Base-by-base conservation (phyloP, 2,113 vertebrate genomes). In the Bujurquina vittata region DNA sequence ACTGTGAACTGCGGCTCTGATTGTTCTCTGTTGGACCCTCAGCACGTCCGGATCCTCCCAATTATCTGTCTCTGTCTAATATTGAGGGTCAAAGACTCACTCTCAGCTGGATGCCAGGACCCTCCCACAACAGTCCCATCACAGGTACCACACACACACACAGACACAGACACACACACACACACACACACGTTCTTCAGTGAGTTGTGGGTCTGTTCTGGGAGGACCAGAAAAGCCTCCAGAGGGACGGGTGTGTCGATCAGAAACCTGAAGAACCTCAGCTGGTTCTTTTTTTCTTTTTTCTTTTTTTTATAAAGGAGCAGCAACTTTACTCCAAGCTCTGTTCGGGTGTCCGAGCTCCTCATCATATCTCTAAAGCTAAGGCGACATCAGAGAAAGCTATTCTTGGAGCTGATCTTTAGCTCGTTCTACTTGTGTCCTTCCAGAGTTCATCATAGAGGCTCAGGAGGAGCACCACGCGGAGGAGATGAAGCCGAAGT, bases 71-170 rank as follows among this genome's bases (percentile, higher is more conserved):
- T 73, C 58, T 96, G 74, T 88, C 88, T 4, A 80, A 93, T 0
- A 3, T 61, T 2, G 20, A 81, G 0, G 90, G 91, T 52, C 37
- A 78, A 49, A 91, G 83, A 18, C 60, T 95, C 4, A 93, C 89
- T 2, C 94, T 96, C 29, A 89, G 79, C 60, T 96, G 96, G 96
- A 93, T 62, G 20, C 93, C 95, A 1, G 96, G 95, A 69, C 14
- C 89, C 2, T 69, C 95, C 2, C 94, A 96, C 92, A 96, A 96
- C 91, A 95, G 95, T 65, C 95, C 94, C n/a, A 92, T 90, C 58
- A 87, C 4, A 61, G 89, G 91, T 93, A 83, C 14, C 6, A 1
- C 23, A n/a, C 29, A 54, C 43, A 56, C 14, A 82, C 35, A 52
- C 33, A 78, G 49, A 55, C 83, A 3, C 26, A 26, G 26, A 56